Evolutionary conservation across 1,140 invertebrate genomes (phyloP).

Genomic region (Drosophila obscura): DNA sequence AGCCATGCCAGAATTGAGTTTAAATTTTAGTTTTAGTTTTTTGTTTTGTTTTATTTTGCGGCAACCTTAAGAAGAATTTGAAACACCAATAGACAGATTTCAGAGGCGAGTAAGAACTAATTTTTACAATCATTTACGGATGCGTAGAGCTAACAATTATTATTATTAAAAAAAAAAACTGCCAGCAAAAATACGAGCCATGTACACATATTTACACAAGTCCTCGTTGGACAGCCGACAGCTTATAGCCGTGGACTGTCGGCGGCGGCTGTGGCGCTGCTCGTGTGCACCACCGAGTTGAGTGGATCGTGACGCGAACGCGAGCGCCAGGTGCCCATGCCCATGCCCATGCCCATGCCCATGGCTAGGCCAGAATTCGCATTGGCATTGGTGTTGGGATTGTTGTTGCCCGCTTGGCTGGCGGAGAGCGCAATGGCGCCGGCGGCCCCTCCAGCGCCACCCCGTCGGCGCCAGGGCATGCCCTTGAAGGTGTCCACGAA

Average conservation of each 20-base stretch:
- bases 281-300: constrained; percentile 62
- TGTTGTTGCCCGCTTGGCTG: constrained; percentile 51
- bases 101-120: constrained; percentile 14
- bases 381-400: constrained; percentile 24
- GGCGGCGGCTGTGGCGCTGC: constrained; percentile 27
- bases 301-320: constrained; percentile 57
- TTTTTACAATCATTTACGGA: constrained; percentile 34
- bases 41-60: constrained; percentile 24
- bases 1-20: no score
- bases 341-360: constrained; percentile 49
- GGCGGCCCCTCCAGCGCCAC: not conserved
- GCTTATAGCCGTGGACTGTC: constrained; percentile 60
- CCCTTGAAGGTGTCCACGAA: constrained; percentile 86
- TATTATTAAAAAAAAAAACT: constrained; percentile 44
- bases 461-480: constrained; percentile 52
- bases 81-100: constrained; percentile 55
- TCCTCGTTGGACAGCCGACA: not conserved
- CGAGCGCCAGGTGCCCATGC: constrained; percentile 59
- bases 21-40: constrained; percentile 20
- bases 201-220: constrained; percentile 23
- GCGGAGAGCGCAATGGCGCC: constrained; percentile 28
- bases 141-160: not conserved
- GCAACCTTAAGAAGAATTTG: constrained; percentile 67
- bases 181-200: constrained; percentile 17
- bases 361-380: constrained; percentile 13